Percentiles rank a stretch among this genome's conserved stretches.
phyloP scores from a whole-genome alignment of 2,797 vertebrate species.

The Tangara arthus region DNA sequence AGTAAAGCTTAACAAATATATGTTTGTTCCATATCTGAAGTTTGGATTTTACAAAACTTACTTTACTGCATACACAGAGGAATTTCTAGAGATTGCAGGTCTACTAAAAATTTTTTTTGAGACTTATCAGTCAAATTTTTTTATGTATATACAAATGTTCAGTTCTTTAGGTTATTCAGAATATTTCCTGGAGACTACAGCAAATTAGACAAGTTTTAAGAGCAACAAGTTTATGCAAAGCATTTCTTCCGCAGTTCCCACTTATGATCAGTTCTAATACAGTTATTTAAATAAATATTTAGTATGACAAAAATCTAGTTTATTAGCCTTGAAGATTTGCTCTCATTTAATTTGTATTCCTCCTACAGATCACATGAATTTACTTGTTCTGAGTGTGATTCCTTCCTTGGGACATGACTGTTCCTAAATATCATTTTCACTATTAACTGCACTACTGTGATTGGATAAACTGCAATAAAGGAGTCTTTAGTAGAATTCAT shows the following conservation, averaged over 20 bases:
- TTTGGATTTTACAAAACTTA: background rate
- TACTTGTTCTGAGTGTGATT: background rate
- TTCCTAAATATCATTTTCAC: background rate
- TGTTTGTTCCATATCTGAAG: background rate
- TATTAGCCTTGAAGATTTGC: background rate
- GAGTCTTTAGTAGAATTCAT: background rate
- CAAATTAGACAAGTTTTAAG: background rate
- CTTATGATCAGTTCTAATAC: background rate
- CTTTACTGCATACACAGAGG: background rate
- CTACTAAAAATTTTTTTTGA: background rate
- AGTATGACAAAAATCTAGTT: background rate
- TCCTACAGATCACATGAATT: background rate
- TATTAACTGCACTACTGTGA: background rate
- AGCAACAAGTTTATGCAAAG: background rate
- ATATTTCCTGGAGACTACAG: background rate
- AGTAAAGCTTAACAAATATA: background rate
- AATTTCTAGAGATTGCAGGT: background rate
- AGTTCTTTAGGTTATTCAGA: background rate
- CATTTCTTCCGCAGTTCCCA: background rate
- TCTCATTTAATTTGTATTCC: background rate
- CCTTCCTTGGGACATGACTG: background rate
- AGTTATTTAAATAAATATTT: background rate
- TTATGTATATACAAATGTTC: accelerated
- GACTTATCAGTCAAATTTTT: background rate
- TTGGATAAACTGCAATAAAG: background rate